phyloP scores from a whole-genome alignment of 1,140 invertebrate genomes.

The Ceratina japonica region DNA sequence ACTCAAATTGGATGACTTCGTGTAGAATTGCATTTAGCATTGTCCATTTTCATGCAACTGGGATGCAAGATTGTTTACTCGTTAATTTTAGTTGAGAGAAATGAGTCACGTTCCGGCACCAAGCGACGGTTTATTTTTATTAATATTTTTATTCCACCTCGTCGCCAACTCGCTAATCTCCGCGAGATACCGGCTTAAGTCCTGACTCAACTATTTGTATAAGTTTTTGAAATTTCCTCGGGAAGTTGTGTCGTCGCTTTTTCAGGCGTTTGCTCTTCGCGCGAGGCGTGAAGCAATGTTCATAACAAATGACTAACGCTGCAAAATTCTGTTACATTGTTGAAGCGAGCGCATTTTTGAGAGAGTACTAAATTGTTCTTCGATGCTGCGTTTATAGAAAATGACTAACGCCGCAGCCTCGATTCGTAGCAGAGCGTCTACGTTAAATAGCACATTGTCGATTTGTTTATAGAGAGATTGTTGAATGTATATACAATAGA shows the following conservation, averaged over 20 bases:
- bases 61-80: not conserved
- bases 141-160: not conserved
- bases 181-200: not conserved
- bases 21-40: not conserved
- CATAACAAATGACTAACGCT: not conserved
- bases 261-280: not conserved
- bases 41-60: not conserved
- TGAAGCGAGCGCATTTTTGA: no score
- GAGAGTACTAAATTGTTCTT: no score
- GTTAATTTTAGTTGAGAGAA: not conserved
- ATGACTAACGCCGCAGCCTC: not conserved
- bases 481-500: no score
- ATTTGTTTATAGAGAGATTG: no score
- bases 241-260: constrained; percentile 9
- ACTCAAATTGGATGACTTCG: not conserved
- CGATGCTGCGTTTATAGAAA: not conserved
- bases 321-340: no score
- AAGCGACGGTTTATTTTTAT: not conserved
- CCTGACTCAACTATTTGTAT: not conserved
- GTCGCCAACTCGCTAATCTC: no score
- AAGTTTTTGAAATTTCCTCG: constrained; percentile 11
- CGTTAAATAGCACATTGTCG: no score
- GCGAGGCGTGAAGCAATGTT: constrained; percentile 17
- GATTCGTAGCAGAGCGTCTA: no score
- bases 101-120: not conserved